Base-by-base conservation (phyloP, 2,113 vertebrate genomes). In the Rattus rattus region DNA sequence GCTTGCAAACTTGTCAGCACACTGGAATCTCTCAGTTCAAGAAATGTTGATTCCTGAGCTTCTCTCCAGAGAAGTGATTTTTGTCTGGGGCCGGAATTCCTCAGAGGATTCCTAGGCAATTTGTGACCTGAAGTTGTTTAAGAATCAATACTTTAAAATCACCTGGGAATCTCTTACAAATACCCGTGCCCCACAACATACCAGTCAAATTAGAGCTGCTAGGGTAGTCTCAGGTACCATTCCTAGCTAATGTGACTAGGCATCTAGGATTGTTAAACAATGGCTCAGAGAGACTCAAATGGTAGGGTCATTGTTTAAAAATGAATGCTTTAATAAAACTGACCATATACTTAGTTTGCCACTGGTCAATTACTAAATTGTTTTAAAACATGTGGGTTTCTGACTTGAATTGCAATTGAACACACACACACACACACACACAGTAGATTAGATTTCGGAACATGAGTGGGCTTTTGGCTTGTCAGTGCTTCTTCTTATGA, bases 351-450 rank as follows among this genome's bases (percentile, higher is more conserved):
- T 75, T 80, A 75, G 49, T 92, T 85, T 24, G 17, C 33, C 13
- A 59, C 47, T 24, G 22, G 26, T 94, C 22, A 77, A 0, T 88
- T 79, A 54, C 52, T 83, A 28, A 91, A n/a, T 63, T 8, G 52
- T 93, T 90, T 96, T 77, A 63, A 94, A 93, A 76, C 47, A 81
- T 47, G 20, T 83, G 30, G 52, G 33, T 47, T 72, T 87, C 26
- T 76, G 30, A 83, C 16, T 84, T 86, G n/a, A 81, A 59, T 90
- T 77, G 26, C 43, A 43, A 43, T 43, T 43, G 43, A 43, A 43
- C 43, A 43, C 43, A 43, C 43, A 43, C 43, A 43, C 43, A 43
- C 43, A 43, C 43, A 43, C 43, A 43, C 43, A 43, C 43, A 43
- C 43, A 43, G 30, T 47, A 87, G 80, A 36, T 33, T 47, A 87